Base-by-base conservation (phyloP, 2,888 invertebrate species). In the Rhagonycha lutea region DNA sequence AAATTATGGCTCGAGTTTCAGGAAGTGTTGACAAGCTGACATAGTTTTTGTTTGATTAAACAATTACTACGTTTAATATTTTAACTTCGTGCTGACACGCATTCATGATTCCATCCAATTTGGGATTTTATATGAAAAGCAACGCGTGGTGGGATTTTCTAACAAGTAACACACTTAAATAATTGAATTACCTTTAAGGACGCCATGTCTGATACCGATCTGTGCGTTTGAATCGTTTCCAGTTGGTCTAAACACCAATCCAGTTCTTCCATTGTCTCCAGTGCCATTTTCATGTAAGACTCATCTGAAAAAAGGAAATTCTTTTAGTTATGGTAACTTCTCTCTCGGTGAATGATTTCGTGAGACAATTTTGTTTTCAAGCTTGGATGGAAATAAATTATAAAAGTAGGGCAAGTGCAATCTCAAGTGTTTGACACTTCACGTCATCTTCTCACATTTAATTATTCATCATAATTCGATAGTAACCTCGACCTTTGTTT, bases 171-270 rank as follows among this genome's bases (percentile, higher is more conserved):
- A 23, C 14, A 24, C 24, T 63, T 63, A 24, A 24, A 61, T 47
- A 61, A 62, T 62, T 5, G 18, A 62, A 89, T 89, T 90, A 99
- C 99, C 96, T 99, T 99, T 86, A 97, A 94, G 83, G 98, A 98
- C 86, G 99, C 99, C 98, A 99, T 98, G 89, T 99, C 99, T 80
- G 98, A 98, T 84, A 99, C 99, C 85, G 98, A 98, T 87, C 98
- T 94, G 90, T 99, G 98, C 79, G 98, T 98, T 91, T 99, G 99
- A 88, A 99, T 98, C 82, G 98, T 98, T 91, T 99, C 99, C 89
- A 99, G 90, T 91, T 99, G 99, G 90, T 99, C 99, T 90, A 99
- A 91, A 88, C 99, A 99, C 99, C 99, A 99, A 90, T 99, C 99
- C 89, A 99, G 91, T 90, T 99, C 99, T 88, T 99, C 98, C 90